Conservation (phyloP, 2,113 vertebrate genomes). For the Lepus americanus region DNA sequence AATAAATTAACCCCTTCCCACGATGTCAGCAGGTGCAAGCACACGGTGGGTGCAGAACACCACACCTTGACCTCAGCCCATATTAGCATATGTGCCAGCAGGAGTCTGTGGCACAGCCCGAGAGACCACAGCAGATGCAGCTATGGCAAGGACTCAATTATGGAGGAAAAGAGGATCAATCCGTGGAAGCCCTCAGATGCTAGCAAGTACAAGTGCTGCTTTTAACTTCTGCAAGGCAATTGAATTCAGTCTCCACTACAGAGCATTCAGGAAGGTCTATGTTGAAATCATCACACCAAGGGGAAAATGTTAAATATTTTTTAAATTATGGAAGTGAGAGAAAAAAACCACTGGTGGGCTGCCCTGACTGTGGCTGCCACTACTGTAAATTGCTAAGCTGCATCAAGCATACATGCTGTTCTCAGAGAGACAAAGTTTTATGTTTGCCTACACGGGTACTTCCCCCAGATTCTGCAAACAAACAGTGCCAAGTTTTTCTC, state of each 20-base stretch:
- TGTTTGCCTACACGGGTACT: neutral
- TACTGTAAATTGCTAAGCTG: neutral
- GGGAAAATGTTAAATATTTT: neutral
- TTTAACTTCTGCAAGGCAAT: constrained; percentile 30
- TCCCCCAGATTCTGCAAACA: neutral
- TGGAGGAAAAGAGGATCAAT: neutral
- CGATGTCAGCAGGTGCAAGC: constrained; percentile 11
- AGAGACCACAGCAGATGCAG: neutral
- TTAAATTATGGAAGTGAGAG: constrained; percentile 11
- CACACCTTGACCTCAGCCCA: neutral
- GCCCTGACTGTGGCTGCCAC: neutral
- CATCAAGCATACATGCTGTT: constrained; percentile 16
- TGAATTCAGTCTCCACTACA: neutral
- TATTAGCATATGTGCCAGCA: neutral
- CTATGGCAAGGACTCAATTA: neutral
- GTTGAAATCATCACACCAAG: constrained; percentile 11
- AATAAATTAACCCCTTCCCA: neutral
- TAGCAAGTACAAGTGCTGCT: neutral
- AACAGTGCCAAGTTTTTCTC: constrained; percentile 23
- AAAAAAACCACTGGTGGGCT: neutral
- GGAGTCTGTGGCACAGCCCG: neutral
- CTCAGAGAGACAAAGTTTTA: constrained; percentile 16
- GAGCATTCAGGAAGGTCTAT: neutral
- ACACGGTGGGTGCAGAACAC: neutral
- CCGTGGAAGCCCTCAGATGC: neutral